Conservation (phyloP, 2,888 invertebrate genomes). For the Drosophila hamatofila region DNA sequence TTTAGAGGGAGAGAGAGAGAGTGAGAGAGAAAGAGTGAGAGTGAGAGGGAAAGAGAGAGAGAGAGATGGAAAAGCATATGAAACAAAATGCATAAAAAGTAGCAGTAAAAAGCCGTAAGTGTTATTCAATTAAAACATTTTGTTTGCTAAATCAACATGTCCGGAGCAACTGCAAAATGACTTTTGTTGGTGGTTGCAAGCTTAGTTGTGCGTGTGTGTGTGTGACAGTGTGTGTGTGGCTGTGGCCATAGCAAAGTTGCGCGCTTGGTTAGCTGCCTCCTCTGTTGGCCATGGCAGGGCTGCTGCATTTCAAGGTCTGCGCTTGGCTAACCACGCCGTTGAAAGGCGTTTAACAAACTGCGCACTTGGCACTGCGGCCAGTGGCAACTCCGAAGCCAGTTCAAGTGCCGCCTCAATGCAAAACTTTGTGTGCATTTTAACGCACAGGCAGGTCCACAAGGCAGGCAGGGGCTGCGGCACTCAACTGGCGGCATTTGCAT, state of each 20-base stretch:
- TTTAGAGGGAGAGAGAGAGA: no score
- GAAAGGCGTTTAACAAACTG: constrained; percentile 81
- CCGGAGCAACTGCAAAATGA: constrained; percentile 59
- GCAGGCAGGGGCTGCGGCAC: constrained; percentile 16
- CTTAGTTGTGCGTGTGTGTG: constrained; percentile 3
- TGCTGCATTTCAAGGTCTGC: constrained; percentile 73
- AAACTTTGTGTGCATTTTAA: constrained; percentile 73
- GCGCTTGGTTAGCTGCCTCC: constrained; percentile 55
- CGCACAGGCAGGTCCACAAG: constrained; percentile 50
- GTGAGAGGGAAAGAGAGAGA: no score
- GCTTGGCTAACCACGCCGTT: constrained; percentile 76
- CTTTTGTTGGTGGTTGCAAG: constrained; percentile 69
- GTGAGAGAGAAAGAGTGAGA: no score
- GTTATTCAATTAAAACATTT: constrained; percentile 74
- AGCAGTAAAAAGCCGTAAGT: constrained; percentile 33
- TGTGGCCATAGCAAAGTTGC: constrained; percentile 63
- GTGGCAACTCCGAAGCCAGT: constrained; percentile 56
- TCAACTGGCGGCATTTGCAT: constrained; percentile 71
- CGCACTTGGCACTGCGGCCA: constrained; percentile 56
- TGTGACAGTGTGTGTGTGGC: constrained; percentile 8
- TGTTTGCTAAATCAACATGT: constrained; percentile 76
- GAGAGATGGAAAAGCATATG: not conserved
- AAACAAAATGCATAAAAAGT: constrained; percentile 1
- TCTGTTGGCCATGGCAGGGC: constrained; percentile 10
- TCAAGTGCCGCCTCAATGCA: constrained; percentile 70